Evolutionary conservation across 2,113 vertebrate genomes (phyloP), one percentile per base, ranked within the genome.

Genomic region (Embiotoca jacksoni): DNA sequence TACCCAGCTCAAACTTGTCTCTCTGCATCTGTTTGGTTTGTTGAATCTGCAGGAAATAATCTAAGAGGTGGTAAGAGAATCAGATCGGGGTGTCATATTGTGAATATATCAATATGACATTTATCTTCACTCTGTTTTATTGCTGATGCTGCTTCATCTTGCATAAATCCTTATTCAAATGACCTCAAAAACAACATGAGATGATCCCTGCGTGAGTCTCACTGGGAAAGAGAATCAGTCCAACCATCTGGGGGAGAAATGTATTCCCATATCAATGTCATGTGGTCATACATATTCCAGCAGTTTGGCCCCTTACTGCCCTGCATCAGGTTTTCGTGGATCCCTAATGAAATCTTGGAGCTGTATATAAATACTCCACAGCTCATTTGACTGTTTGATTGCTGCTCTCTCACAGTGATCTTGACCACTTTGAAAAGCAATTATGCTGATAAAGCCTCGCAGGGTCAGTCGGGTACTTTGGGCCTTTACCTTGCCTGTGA

Each of bases 341-440:
- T 59, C 67, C 36, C 30, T 72, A 64, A 80, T 73, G 64, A 68
- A 78, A 75, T 78, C 23, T 23, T 23, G 23, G 23, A 23, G 23
- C 23, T 53, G 5, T 65, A 23, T 23, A 23, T 23, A 23, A 23
- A 23, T 23, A 23, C 65, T 41, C 37, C 44, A n/a, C 3, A 78
- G 55, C 65, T 75, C 75, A 72, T 82, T 80, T 85, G 52, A 59
- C 67, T 50, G 41, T 81, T 53, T 66, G 56, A 75, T 78, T 78
- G 81, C 78, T 75, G 16, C 74, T 57, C 69, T 80, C 66, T 70
- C 58, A 7, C 16, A 14, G 57, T 14, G 15, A 61, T 68, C 83
- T 63, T 69, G 61, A 75, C 81, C 66, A 36, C 65, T 78, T 72
- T 76, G 74, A 83, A 78, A 86, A 70, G 63, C 62, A 44, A 85